phyloP scores from a whole-genome alignment of 2,797 vertebrate species.

The Falco columbarius region DNA sequence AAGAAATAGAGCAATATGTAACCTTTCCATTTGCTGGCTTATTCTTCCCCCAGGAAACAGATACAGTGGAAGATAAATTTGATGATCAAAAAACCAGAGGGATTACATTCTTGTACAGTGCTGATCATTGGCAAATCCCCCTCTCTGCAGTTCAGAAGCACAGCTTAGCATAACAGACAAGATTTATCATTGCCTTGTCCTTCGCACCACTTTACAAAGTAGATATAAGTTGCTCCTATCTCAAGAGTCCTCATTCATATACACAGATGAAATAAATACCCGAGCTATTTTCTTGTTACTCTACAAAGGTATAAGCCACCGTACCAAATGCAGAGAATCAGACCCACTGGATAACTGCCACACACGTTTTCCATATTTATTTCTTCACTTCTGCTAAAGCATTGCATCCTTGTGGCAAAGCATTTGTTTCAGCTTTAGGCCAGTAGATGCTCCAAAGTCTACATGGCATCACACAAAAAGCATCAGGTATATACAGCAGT shows the following conservation, averaged over 20 bases:
- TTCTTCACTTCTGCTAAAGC: not conserved
- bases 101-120: constrained; percentile 26
- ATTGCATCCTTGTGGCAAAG: not conserved
- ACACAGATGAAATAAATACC: not conserved
- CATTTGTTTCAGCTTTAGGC: not conserved
- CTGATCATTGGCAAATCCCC: constrained; percentile 55
- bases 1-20: constrained; percentile 12
- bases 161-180: constrained; percentile 39
- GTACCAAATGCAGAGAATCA: not conserved
- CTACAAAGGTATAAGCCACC: not conserved
- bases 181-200: constrained; percentile 63
- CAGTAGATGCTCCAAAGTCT: not conserved
- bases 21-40: constrained; percentile 53
- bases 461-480: not conserved
- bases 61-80: constrained; percentile 38
- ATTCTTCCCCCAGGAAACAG: constrained; percentile 43
- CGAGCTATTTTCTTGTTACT: not conserved
- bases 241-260: not conserved
- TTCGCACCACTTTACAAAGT: not conserved
- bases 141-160: constrained; percentile 37
- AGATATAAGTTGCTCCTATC: not conserved
- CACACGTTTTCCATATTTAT: accelerated
- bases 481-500: not conserved
- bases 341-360: not conserved
- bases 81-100: constrained; percentile 46